phyloP scores from a whole-genome alignment of 2,113 vertebrate species.

The Octodon degus region DNA sequence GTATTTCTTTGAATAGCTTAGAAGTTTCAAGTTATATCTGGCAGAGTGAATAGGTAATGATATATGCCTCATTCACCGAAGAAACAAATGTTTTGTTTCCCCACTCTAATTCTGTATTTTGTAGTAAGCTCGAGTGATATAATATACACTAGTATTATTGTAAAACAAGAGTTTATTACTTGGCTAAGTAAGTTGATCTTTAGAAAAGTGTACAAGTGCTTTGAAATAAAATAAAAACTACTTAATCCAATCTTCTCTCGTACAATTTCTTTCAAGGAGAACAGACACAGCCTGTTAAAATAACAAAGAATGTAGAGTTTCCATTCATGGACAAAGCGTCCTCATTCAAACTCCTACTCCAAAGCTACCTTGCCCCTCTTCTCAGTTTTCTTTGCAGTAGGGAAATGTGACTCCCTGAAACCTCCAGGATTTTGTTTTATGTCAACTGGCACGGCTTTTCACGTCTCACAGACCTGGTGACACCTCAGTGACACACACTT shows the following conservation, averaged over 20 bases:
- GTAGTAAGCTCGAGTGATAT: slow-evolving; percentile 86
- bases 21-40: slow-evolving; percentile 84
- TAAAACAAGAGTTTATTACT: slow-evolving; percentile 92
- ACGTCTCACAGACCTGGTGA: slow-evolving; percentile 90
- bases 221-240: slow-evolving; percentile 95
- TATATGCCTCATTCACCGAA: slow-evolving; percentile 86
- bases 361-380: slow-evolving; percentile 92
- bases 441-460: slow-evolving; percentile 91
- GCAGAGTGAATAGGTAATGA: slow-evolving; percentile 85
- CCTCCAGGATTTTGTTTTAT: slow-evolving; percentile 91
- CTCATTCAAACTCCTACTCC: slow-evolving; percentile 94
- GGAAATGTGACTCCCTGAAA: slow-evolving; percentile 93
- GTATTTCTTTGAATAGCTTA: slow-evolving; percentile 79
- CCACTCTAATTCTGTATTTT: slow-evolving; percentile 85
- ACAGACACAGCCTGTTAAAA: slow-evolving; percentile 99
- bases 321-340: slow-evolving; percentile 98
- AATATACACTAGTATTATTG: slow-evolving; percentile 88
- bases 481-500: slow-evolving; percentile 94
- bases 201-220: slow-evolving; percentile 91
- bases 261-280: slow-evolving; percentile 91
- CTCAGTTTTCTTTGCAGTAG: slow-evolving; percentile 92
- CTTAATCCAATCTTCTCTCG: slow-evolving; percentile 92
- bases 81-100: slow-evolving; percentile 89
- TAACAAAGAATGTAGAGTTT: slow-evolving; percentile 97
- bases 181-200: slow-evolving; percentile 92